Evolutionary conservation across 2,797 vertebrate genomes (phyloP), one percentile per base, ranked within the genome.

Genomic region (Pseudopleuronectes americanus): DNA sequence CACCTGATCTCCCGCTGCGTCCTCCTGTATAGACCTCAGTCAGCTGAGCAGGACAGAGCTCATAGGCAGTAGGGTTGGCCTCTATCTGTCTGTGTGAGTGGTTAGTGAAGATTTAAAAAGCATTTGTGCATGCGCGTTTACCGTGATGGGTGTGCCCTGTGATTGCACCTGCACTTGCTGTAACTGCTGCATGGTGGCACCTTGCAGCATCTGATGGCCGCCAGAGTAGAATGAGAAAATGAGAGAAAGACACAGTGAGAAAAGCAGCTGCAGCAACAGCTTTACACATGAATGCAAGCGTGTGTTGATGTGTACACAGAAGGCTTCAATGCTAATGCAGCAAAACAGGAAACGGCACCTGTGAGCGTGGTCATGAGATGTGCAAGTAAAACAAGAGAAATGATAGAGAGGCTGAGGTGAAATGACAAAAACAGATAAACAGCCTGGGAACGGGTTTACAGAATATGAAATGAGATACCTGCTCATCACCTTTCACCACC

Each of bases 91-190:
- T 41, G 38, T 74, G 36, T n/a, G 72, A 12, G 38, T 22, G 38
- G 23, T 76, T 58, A 60, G 52, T 64, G 48, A 70, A 71, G 57
- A 72, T 64, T 64, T 45, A 54, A 84, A 28, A 79, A 76, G 71
- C 65, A 71, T 9, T 61, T 55, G 41, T 67, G 61, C 68, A 79
- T 73, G 87, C 65, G 84, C 87, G 87, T 93, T 95, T 95, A 95
- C 95, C 95, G 94, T 95, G 84, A 95, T 95, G 74, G 95, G 94
- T 76, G 94, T 95, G 89, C 91, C 92, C 87, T 95, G 94, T 87
- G 94, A 94, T 77, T 95, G 94, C 85, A 95, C 93, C 90, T 95
- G 95, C 89, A 95, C 94, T 80, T 95, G 95, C 90, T 95, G 94
- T 77, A 95, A 89, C 92, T 95, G 95, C 91, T 95, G 95, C 94